Evolutionary conservation across 2,797 vertebrate genomes (phyloP).

Genomic region (Allobates femoralis): DNA sequence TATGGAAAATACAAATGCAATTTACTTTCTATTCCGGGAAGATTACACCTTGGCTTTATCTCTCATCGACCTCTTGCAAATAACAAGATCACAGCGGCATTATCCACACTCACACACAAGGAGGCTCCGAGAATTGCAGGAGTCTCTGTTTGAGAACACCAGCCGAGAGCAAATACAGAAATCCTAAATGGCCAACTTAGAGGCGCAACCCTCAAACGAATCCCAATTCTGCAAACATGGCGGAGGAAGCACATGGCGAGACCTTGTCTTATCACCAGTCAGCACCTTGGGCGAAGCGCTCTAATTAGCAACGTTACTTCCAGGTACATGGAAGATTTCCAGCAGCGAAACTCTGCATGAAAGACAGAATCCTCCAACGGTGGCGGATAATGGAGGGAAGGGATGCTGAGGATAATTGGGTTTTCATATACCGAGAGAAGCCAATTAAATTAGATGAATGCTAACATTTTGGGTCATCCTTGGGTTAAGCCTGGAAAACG

Average conservation of each 20-base stretch:
- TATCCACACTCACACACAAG: constrained; percentile 64
- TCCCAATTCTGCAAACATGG: constrained; percentile 54
- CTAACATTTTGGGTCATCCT: background rate
- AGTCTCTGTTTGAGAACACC: constrained; percentile 54
- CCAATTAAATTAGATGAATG: constrained; percentile 58
- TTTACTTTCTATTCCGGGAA: constrained; percentile 63
- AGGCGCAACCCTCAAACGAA: constrained; percentile 49
- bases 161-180: constrained; percentile 60
- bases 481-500: background rate
- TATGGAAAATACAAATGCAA: constrained; percentile 64
- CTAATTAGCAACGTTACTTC: constrained; percentile 62
- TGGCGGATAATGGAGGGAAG: constrained; percentile 59
- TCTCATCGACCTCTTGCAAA: constrained; percentile 65
- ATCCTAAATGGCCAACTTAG: constrained; percentile 35
- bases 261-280: constrained; percentile 62
- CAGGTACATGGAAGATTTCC: constrained; percentile 60
- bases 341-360: constrained; percentile 25
- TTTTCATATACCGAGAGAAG: constrained; percentile 60
- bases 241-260: constrained; percentile 45
- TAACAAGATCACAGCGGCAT: constrained; percentile 51
- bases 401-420: constrained; percentile 50
- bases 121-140: constrained; percentile 48
- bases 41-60: constrained; percentile 62
- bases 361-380: constrained; percentile 40
- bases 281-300: constrained; percentile 60